Evolutionary conservation across 2,113 vertebrate species (phyloP), one percentile per base, ranked within the genome.

Genomic region (Vulpes lagopus): DNA sequence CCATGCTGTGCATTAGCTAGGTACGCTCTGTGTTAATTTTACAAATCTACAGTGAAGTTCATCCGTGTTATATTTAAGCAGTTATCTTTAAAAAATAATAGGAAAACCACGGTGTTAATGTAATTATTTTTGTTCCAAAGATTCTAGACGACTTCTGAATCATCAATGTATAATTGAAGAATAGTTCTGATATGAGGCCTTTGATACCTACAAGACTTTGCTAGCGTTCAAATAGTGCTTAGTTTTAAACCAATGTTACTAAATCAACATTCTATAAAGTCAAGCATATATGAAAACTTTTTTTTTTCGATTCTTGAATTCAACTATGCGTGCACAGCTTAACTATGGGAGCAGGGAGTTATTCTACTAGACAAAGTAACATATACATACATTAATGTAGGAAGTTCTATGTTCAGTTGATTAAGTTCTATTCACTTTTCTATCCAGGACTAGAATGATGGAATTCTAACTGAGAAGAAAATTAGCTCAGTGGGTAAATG

Each of bases 381-480:
- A 71, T 25, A 35, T 84, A 86, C 35, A 87, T 35, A 80, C 19
- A 65, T 65, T 94, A 81, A 64, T 67, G 8, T n/a, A 80, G 93
- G 30, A 81, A 35, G 25, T 89, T 96, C 73, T 94, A 16, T 55
- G 71, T 85, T 93, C 95, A 93, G 32, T 78, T 94, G 67, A 90
- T 59, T 96, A 55, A 14, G 20, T 80, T 69, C 30, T 90, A 64
- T 49, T 71, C n/a, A 35, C 49, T 57, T 92, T 90, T 93, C 43
- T 87, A 20, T 35, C 73, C 15, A n/a, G 23, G 10, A 32, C 20
- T 51, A 30, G 84, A 96, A 71, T 92, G 67, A 94, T 97, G 53
- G 69, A 60, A 93, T 94, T 79, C 89, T 90, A 90, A 80, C 94
- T 80, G 86, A 86, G 79, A 96, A 82, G 86, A 86, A 97, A 96